These are phyloP conservation scores for Emys orbicularis DNA, from an alignment of 2,797 vertebrate species.

Conservation along the genomic window DNA sequence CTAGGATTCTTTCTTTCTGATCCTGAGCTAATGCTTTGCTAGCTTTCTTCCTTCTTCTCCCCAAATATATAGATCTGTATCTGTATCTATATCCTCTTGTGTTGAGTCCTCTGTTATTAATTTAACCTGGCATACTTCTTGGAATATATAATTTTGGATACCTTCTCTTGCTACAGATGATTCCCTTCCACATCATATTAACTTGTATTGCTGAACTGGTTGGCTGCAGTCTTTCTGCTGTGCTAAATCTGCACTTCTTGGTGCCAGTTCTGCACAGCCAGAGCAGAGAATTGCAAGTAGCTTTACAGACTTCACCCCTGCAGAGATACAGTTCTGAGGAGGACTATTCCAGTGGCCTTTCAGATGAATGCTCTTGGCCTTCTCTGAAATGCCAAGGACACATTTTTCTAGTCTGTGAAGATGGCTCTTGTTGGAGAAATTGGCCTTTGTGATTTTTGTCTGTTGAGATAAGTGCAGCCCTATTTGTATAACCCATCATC, in stretches of 20 bases:
- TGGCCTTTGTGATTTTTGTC: conserved; percentile 39
- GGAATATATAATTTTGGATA: not conserved
- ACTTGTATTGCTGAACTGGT: not conserved
- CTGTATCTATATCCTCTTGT: not conserved
- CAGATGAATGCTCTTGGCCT: conserved; percentile 51
- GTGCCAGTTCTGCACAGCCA: conserved; percentile 58
- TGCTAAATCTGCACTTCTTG: conserved; percentile 57
- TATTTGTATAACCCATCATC: conserved; percentile 29
- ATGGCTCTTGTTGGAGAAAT: conserved; percentile 47
- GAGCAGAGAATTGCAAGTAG: conserved; percentile 71
- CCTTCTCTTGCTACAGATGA: not conserved
- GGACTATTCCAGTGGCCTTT: conserved; percentile 71
- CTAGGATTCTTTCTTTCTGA: not conserved
- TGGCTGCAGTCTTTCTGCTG: conserved; percentile 49
- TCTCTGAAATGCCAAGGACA: conserved; percentile 60
- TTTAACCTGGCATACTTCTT: not conserved
- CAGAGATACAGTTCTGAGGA: conserved; percentile 72
- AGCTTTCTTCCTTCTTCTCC: not conserved
- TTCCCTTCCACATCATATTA: not conserved
- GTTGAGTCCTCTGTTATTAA: not conserved
- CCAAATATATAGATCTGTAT: not conserved
- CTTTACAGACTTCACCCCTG: conserved; percentile 62
- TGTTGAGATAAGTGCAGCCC: not conserved
- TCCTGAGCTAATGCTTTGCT: not conserved
- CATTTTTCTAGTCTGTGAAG: conserved; percentile 55